These are phyloP conservation scores for Thaleichthys pacificus DNA, from an alignment of 2,797 vertebrate species.

Conservation along the genomic window DNA sequence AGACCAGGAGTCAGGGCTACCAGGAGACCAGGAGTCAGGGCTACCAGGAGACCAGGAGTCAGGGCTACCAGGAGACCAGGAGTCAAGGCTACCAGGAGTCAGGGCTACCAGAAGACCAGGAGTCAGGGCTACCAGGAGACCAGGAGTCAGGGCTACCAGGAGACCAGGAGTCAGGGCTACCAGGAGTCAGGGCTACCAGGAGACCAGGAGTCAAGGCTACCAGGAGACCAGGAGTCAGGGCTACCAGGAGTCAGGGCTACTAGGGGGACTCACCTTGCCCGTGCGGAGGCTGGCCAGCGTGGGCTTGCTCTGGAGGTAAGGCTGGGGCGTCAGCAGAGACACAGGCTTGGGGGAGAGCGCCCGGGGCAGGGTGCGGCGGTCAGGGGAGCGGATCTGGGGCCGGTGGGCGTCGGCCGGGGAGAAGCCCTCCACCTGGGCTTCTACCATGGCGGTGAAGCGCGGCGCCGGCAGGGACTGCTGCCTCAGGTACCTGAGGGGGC, in stretches of 20 bases:
- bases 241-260: no score
- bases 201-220: no score
- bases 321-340: slow-evolving; percentile 88
- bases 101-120: no score
- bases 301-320: slow-evolving; percentile 76
- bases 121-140: no score
- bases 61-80: neutral
- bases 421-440: slow-evolving; percentile 82
- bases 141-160: no score
- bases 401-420: slow-evolving; percentile 60
- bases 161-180: no score
- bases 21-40: neutral
- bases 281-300: neutral
- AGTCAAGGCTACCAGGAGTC: no score
- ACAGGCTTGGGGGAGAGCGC: slow-evolving; percentile 78
- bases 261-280: slow-evolving; percentile 51
- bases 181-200: no score
- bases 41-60: neutral
- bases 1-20: neutral
- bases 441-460: slow-evolving; percentile 90
- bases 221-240: no score
- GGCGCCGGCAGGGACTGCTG: slow-evolving; percentile 91
- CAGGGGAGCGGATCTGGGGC: slow-evolving; percentile 67
- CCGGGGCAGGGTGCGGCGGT: slow-evolving; percentile 70
- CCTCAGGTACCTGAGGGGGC: slow-evolving; percentile 86